Percentiles rank a stretch among this genome's conserved stretches.
Conservation (phyloP, 2,888 invertebrate species). For the Lampropteryx suffumata region DNA sequence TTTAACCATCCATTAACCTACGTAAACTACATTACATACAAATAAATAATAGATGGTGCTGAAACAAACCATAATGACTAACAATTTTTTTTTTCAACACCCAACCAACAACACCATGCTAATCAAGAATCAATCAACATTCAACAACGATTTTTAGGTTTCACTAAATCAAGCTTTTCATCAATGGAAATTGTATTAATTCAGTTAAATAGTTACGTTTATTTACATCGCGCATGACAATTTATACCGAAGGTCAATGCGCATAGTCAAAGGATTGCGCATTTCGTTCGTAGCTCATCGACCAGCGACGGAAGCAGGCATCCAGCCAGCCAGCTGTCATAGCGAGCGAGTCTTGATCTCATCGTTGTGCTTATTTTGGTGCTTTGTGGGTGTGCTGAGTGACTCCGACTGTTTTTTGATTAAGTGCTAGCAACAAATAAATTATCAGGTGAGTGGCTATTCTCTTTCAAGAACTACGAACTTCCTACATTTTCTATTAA, state of each 20-base stretch:
- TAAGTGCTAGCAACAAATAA: constrained; percentile 59
- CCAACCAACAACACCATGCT: no score
- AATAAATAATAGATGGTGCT: constrained; percentile 42
- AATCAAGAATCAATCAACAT: no score
- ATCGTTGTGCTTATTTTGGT: constrained; percentile 73
- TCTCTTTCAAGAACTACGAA: constrained; percentile 34
- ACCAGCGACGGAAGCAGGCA: constrained; percentile 63
- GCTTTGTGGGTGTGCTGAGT: constrained; percentile 73
- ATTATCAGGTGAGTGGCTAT: constrained; percentile 58
- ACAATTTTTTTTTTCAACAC: no score
- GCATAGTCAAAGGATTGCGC: constrained; percentile 82
- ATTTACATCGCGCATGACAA: constrained; percentile 67
- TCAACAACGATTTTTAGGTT: no score
- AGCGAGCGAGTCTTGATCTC: constrained; percentile 59
- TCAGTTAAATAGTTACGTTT: constrained; percentile 2
- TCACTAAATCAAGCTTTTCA: no score
- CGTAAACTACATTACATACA: neutral
- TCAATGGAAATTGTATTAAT: neutral
- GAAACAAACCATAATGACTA: neutral
- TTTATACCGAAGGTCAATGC: constrained; percentile 68
- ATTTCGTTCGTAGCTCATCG: constrained; percentile 67
- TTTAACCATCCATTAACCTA: no score
- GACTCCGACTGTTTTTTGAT: constrained; percentile 59
- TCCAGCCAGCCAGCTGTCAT: constrained; percentile 52
- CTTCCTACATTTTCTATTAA: no score